Evolutionary conservation across 1,140 invertebrate species (phyloP).

Genomic region (Hypsibius dujardini): DNA sequence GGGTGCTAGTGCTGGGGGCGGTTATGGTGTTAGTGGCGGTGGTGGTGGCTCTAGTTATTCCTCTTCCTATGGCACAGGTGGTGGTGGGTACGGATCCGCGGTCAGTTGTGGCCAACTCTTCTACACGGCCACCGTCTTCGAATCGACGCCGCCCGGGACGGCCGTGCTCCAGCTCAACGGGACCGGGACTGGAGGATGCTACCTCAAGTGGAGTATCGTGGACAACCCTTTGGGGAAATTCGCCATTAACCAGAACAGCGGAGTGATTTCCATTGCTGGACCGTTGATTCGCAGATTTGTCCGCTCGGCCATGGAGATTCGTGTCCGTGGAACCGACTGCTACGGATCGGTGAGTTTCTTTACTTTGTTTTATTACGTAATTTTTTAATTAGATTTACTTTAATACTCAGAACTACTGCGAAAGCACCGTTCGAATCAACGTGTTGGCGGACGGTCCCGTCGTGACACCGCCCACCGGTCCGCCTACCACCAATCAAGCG

Average conservation of each 20-base stretch:
- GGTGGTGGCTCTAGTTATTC: no score
- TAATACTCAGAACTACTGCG: neutral
- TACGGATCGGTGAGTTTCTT: neutral
- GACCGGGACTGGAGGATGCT: neutral
- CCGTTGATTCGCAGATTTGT: neutral
- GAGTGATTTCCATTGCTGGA: neutral
- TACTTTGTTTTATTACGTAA: no score
- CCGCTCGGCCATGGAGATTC: constrained; percentile 15
- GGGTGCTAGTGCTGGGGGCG: no score
- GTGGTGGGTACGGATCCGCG: neutral
- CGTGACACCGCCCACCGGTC: no score
- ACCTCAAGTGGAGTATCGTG: neutral
- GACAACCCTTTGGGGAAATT: constrained; percentile 11
- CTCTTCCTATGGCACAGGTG: no score
- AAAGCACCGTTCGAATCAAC: neutral
- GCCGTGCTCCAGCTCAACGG: neutral
- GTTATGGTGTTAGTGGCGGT: no score
- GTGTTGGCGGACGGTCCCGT: neutral
- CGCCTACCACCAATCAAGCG: neutral
- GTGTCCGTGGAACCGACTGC: neutral
- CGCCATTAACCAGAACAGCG: neutral
- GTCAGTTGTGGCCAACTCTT: constrained; percentile 10
- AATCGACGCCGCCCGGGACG: neutral
- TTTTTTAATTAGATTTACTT: no score
- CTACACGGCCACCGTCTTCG: constrained; percentile 13